Conservation (phyloP, 2,113 vertebrate species). For the Mixornis gularis region DNA sequence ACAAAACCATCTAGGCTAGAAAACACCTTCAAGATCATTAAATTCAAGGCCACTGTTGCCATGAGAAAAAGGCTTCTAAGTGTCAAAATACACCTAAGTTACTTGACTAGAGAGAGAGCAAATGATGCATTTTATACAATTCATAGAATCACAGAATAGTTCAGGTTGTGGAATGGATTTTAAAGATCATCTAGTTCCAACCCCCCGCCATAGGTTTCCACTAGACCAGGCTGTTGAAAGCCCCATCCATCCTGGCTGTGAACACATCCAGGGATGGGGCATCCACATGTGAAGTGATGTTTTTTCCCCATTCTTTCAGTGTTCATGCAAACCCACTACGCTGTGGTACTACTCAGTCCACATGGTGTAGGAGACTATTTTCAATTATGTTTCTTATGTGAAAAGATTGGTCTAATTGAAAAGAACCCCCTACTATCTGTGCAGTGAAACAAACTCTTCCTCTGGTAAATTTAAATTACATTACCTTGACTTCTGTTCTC, state of each 20-base stretch:
- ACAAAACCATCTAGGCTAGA: neutral
- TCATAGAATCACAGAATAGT: neutral
- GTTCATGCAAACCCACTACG: neutral
- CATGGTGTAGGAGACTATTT: neutral
- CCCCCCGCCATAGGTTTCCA: neutral
- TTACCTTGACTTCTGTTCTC: constrained; percentile 94
- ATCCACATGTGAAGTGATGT: neutral
- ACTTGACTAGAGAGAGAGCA: neutral
- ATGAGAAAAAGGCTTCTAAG: neutral
- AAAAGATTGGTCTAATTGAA: neutral
- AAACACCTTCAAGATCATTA: neutral
- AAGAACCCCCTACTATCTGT: neutral
- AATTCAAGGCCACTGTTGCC: neutral
- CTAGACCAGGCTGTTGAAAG: neutral
- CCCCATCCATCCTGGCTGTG: neutral
- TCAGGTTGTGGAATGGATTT: neutral
- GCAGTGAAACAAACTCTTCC: neutral
- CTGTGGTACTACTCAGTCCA: neutral
- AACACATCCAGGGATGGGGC: neutral
- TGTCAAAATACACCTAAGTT: neutral
- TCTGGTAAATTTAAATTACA: neutral
- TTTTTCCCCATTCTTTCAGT: neutral
- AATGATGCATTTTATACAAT: neutral
- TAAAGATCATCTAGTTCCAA: neutral
- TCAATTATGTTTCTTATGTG: neutral